phyloP scores from a whole-genome alignment of 2,888 invertebrate species.

The Zaprionus bogoriensis region DNA sequence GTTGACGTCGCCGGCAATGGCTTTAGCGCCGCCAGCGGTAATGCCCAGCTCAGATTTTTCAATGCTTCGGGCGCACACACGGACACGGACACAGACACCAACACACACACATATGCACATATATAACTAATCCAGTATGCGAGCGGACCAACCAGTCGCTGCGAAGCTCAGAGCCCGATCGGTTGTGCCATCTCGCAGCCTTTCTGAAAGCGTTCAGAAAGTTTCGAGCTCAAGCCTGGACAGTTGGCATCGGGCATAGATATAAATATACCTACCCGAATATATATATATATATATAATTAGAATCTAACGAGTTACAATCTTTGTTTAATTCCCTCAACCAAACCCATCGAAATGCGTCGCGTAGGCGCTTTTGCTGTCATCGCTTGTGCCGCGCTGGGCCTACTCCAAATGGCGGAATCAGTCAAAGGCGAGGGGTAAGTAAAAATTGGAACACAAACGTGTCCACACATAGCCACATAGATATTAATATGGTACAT shows the following conservation, averaged over 20 bases:
- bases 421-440: conserved; percentile 66
- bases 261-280: neutral
- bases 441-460: conserved; percentile 30
- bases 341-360: conserved; percentile 54
- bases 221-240: neutral
- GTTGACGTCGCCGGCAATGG: conserved; percentile 23
- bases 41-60: neutral
- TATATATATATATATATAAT: neutral
- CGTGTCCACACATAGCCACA: neutral
- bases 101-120: neutral
- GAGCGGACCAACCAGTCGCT: conserved; percentile 59
- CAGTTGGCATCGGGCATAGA: no score
- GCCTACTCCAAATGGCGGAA: conserved; percentile 58
- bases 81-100: neutral
- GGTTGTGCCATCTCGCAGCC: conserved; percentile 55
- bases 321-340: conserved; percentile 14
- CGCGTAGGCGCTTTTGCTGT: conserved; percentile 61
- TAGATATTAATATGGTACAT: neutral
- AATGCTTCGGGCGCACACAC: neutral
- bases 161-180: conserved; percentile 61
- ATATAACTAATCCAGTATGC: conserved; percentile 61
- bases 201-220: neutral
- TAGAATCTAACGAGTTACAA: conserved; percentile 25
- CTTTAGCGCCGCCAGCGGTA: conserved; percentile 13
- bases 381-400: conserved; percentile 42